A percentile compares a stretch with the other conserved stretches of the same genome.
phyloP scores from a whole-genome alignment of 2,797 vertebrate genomes.

The Muraenolepis orangiensis region DNA sequence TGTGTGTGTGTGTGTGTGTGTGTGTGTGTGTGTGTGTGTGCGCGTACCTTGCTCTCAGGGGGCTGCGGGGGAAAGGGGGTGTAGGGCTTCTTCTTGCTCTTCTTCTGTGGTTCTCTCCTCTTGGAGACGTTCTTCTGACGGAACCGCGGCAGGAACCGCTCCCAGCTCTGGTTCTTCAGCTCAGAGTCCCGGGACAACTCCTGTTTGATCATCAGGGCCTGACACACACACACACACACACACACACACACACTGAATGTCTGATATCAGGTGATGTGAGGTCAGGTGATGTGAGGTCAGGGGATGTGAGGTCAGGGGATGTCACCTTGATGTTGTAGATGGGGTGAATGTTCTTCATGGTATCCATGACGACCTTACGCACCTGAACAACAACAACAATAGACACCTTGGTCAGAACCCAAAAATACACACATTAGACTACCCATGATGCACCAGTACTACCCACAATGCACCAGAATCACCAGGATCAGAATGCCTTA shows the following conservation, averaged over 20 bases:
- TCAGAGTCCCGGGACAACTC: conserved; percentile 91
- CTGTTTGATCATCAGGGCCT: conserved; percentile 97
- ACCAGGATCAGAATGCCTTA: too few relatives aligned
- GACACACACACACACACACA: conserved; percentile 2
- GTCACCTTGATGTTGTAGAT: conserved; percentile 98
- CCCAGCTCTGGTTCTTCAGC: conserved; percentile 86
- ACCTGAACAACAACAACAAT: conserved; percentile 69
- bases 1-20: not conserved
- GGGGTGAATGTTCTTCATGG: conserved; percentile 98
- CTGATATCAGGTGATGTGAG: too few relatives aligned
- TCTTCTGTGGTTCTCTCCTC: conserved; percentile 89
- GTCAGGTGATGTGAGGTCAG: too few relatives aligned
- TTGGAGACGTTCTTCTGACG: conserved; percentile 89
- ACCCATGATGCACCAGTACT: not conserved
- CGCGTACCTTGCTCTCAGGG: conserved; percentile 87
- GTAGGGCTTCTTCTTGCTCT: conserved; percentile 87
- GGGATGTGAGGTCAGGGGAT: not conserved
- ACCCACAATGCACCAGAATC: too few relatives aligned
- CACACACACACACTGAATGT: not conserved
- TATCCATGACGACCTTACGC: conserved; percentile 94
- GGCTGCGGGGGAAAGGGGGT: conserved; percentile 93
- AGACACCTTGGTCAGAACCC: not conserved
- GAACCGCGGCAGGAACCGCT: conserved; percentile 93
- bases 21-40: conserved; percentile 5
- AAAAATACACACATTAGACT: not conserved